A percentile compares a stretch with the other conserved stretches of the same genome.
phyloP scores from a whole-genome alignment of 2,888 invertebrate species.

The Neuroscelio doddi region DNA sequence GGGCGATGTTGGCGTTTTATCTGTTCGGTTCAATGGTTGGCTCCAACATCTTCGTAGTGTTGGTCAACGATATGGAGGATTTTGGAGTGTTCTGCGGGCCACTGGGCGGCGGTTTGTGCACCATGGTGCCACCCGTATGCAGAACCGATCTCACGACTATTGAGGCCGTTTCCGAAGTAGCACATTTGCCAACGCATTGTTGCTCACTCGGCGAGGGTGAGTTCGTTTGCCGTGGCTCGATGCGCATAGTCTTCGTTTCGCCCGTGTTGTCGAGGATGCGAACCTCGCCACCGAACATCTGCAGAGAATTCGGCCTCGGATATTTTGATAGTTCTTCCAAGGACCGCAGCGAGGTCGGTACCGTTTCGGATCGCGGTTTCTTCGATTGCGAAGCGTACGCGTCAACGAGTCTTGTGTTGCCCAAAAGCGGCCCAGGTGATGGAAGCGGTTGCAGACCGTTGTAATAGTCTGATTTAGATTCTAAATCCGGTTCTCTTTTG shows the following conservation, averaged over 20 bases:
- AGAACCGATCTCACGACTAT: conserved; percentile 86
- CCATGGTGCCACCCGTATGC: conserved; percentile 88
- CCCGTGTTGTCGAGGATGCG: conserved; percentile 82
- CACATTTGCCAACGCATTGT: conserved; percentile 50
- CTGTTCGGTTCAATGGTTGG: conserved; percentile 75
- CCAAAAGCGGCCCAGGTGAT: conserved; percentile 87
- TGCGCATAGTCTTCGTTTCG: conserved; percentile 80
- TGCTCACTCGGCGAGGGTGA: conserved; percentile 72
- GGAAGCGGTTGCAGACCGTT: conserved; percentile 76
- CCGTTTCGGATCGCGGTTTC: conserved; percentile 72
- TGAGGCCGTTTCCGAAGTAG: conserved; percentile 76
- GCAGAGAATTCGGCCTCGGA: conserved; percentile 75
- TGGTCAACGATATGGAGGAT: conserved; percentile 67
- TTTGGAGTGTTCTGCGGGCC: conserved; percentile 56
- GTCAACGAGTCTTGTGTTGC: conserved; percentile 87
- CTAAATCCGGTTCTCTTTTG: conserved; percentile 56
- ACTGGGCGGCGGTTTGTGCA: conserved; percentile 74
- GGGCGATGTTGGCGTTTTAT: too few species aligned
- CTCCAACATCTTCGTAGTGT: conserved; percentile 76
- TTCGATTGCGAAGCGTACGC: conserved; percentile 75
- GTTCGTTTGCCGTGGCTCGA: conserved; percentile 75
- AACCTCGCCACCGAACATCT: conserved; percentile 86
- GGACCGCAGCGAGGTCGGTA: conserved; percentile 73
- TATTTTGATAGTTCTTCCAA: conserved; percentile 76
- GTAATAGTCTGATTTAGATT: conserved; percentile 61